Conservation (phyloP, 2,888 invertebrate genomes). For the Maniola hyperantus region DNA sequence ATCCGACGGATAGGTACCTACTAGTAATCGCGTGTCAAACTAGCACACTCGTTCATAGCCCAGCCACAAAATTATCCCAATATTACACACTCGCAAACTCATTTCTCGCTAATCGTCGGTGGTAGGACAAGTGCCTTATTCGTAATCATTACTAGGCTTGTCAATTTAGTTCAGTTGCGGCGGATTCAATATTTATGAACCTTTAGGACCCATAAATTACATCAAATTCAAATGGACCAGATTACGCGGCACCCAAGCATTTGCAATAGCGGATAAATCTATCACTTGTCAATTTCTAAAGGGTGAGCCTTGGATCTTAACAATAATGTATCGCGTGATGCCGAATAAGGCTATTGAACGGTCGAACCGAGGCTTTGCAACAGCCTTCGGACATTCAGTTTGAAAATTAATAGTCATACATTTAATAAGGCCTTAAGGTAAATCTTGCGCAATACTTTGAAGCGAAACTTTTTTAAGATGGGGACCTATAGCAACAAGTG, state of each 20-base stretch:
- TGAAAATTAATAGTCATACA: constrained; percentile 27
- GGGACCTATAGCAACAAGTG: too few species aligned
- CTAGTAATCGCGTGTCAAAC: too few species aligned
- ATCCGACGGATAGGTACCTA: too few species aligned
- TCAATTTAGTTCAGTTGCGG: not conserved
- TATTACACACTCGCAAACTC: too few species aligned
- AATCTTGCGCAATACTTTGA: too few species aligned
- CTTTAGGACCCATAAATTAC: not conserved
- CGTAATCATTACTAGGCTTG: not conserved
- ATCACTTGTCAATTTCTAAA: constrained; percentile 29
- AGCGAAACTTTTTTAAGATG: too few species aligned
- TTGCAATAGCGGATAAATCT: constrained; percentile 30
- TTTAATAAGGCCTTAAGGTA: constrained; percentile 15
- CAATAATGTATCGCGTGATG: constrained; percentile 51
- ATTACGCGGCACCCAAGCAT: constrained; percentile 5
- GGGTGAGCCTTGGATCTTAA: constrained; percentile 47
- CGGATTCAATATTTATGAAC: not conserved
- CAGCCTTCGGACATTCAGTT: constrained; percentile 30
- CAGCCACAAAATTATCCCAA: too few species aligned
- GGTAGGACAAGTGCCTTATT: too few species aligned
- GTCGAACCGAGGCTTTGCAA: constrained; percentile 30
- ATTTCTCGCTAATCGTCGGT: too few species aligned
- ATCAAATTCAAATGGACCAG: constrained; percentile 1
- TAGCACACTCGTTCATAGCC: too few species aligned
- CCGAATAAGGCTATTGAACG: constrained; percentile 60